These are phyloP conservation scores for Clarias laeviceps DNA, from an alignment of 2,797 vertebrate species.

Conservation along the genomic window DNA sequence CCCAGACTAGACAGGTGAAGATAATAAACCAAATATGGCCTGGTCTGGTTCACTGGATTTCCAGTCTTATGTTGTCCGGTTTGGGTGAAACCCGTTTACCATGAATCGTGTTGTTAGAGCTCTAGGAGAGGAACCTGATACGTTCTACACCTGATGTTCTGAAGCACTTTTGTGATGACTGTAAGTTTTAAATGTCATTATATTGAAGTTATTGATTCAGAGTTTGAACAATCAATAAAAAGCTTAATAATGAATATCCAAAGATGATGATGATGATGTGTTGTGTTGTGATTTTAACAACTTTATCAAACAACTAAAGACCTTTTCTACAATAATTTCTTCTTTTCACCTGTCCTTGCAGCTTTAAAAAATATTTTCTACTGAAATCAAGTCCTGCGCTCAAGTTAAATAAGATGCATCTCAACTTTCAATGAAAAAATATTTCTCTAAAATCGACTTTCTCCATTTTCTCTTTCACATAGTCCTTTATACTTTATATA, in stretches of 20 bases:
- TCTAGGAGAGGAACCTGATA: too few species aligned
- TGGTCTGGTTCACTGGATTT: too few species aligned
- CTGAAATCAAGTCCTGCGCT: neutral
- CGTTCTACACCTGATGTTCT: neutral
- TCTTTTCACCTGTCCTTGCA: neutral
- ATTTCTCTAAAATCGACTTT: neutral
- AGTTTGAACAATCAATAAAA: neutral
- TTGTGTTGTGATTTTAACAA: neutral
- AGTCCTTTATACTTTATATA: neutral
- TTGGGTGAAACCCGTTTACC: too few species aligned
- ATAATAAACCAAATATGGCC: too few species aligned
- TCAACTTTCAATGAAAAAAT: neutral
- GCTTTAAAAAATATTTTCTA: neutral
- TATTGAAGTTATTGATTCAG: too few species aligned
- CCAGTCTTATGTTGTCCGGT: too few species aligned
- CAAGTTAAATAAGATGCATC: neutral
- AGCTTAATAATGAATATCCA: neutral
- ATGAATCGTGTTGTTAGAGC: too few species aligned
- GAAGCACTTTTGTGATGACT: too few species aligned
- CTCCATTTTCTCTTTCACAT: neutral
- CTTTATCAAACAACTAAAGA: neutral
- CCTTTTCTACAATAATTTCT: too few species aligned
- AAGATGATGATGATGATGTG: neutral
- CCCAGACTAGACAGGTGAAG: too few species aligned
- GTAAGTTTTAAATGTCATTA: too few species aligned